Evolutionary conservation across 2,113 vertebrate species (phyloP).

Genomic region (Sinocyclocheilus anophthalmus): DNA sequence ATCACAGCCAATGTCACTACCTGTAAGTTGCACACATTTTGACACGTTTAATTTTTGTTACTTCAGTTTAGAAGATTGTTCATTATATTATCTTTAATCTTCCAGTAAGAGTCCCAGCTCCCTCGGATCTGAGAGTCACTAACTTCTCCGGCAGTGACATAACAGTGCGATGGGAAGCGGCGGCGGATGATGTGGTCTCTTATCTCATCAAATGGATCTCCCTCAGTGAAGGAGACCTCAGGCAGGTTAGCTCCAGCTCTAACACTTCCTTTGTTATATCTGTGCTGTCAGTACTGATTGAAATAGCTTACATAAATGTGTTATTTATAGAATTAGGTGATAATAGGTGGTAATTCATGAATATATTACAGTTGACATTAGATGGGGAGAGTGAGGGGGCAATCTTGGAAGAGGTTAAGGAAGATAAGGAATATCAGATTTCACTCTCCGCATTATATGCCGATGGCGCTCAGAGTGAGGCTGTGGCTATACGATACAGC

Average conservation of each 20-base stretch:
- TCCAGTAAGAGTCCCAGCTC: slow-evolving; percentile 85
- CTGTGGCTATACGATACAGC: slow-evolving; percentile 83
- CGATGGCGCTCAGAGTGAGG: slow-evolving; percentile 87
- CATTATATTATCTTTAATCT: slow-evolving; percentile 33
- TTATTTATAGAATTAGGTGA: background rate
- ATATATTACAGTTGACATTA: slow-evolving; percentile 77
- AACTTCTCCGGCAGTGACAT: slow-evolving; percentile 82
- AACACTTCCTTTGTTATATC: background rate
- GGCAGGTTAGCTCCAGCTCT: slow-evolving; percentile 76
- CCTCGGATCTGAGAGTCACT: slow-evolving; percentile 78
- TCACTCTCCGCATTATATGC: slow-evolving; percentile 88
- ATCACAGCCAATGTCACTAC: slow-evolving; percentile 85
- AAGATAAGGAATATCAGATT: slow-evolving; percentile 87
- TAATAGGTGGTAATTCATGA: slow-evolving; percentile 21
- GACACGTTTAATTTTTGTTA: background rate
- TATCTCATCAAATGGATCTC: slow-evolving; percentile 94
- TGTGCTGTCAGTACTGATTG: background rate
- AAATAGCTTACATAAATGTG: background rate
- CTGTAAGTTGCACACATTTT: slow-evolving; percentile 74
- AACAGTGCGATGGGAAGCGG: slow-evolving; percentile 82
- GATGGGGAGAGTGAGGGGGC: slow-evolving; percentile 77
- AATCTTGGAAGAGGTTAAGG: slow-evolving; percentile 80
- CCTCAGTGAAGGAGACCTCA: slow-evolving; percentile 81
- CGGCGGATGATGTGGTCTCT: slow-evolving; percentile 82
- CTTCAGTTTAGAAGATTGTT: background rate